Evolutionary conservation across 2,888 invertebrate species (phyloP).

Genomic region (Plusia festucae): DNA sequence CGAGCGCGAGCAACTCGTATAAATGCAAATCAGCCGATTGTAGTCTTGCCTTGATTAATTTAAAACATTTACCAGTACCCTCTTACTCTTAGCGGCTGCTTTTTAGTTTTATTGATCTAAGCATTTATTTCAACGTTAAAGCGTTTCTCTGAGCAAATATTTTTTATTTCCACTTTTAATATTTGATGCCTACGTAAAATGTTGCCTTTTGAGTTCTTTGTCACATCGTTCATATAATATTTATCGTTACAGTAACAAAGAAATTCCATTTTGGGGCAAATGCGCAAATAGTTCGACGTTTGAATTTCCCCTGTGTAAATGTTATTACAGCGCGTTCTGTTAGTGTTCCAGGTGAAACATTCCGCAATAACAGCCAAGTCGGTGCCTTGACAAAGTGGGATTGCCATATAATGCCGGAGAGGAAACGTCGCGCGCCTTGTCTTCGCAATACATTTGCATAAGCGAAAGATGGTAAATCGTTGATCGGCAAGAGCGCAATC

Average conservation of each 20-base stretch:
- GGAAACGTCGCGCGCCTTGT: conserved; percentile 56
- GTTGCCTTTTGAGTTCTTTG: conserved; percentile 79
- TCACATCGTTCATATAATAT: conserved; percentile 84
- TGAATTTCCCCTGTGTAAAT: conserved; percentile 88
- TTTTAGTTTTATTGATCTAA: conserved; percentile 59
- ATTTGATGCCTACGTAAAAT: conserved; percentile 71
- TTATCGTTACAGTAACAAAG: conserved; percentile 84
- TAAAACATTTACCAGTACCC: conserved; percentile 76
- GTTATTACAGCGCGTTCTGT: conserved; percentile 80
- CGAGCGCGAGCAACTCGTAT: conserved; percentile 74
- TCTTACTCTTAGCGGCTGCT: conserved; percentile 60
- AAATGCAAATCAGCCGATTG: conserved; percentile 82
- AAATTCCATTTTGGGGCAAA: conserved; percentile 86
- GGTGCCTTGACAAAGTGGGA: conserved; percentile 69
- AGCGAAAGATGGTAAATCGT: conserved; percentile 52
- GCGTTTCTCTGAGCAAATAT: conserved; percentile 25
- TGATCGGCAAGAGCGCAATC: conserved; percentile 45
- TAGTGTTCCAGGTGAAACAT: conserved; percentile 83
- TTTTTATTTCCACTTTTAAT: conserved; percentile 60
- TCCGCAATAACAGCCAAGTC: conserved; percentile 76
- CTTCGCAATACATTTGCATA: conserved; percentile 59
- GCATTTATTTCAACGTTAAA: conserved; percentile 35
- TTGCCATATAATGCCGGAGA: conserved; percentile 67
- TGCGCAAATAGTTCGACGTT: conserved; percentile 87
- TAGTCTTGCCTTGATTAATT: conserved; percentile 79